Evolutionary conservation across 1,140 invertebrate species (phyloP).

Genomic region (Heliconius nattereri): DNA sequence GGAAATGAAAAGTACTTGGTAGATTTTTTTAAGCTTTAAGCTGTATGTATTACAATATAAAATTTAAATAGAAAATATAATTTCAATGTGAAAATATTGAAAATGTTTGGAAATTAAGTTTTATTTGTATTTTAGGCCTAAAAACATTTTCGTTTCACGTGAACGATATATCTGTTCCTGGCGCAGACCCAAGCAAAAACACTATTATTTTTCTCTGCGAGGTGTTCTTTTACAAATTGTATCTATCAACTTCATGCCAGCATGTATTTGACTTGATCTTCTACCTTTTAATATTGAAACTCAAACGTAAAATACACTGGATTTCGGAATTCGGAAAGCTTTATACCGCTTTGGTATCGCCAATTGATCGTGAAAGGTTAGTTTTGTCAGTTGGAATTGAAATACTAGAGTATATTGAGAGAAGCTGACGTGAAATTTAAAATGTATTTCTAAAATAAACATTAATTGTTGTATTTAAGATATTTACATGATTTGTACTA

Average conservation of each 20-base stretch:
- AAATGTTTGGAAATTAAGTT: neutral
- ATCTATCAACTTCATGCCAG: conserved; percentile 30
- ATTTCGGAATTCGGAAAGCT: neutral
- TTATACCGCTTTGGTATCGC: neutral
- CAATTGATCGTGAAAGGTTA: conserved; percentile 9
- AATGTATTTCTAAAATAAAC: neutral
- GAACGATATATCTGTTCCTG: conserved; percentile 16
- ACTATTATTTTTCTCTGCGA: conserved; percentile 20
- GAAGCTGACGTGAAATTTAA: neutral
- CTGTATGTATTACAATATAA: too few relatives aligned
- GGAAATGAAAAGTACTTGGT: too few relatives aligned
- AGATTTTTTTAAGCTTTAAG: too few relatives aligned
- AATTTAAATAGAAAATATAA: too few relatives aligned
- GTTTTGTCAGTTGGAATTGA: neutral
- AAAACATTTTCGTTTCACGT: conserved; percentile 29
- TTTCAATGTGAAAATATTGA: too few relatives aligned
- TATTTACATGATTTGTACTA: too few relatives aligned
- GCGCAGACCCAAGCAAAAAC: conserved; percentile 19
- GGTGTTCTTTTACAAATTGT: conserved; percentile 24
- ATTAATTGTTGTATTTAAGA: neutral
- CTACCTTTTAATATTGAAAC: conserved; percentile 8
- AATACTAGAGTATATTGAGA: neutral
- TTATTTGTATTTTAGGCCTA: conserved; percentile 7
- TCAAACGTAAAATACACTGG: conserved; percentile 3
- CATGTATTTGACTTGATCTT: conserved; percentile 15